These are phyloP conservation scores for Artibeus jamaicensis DNA, from an alignment of 2,797 vertebrate genomes.

Conservation along the genomic window DNA sequence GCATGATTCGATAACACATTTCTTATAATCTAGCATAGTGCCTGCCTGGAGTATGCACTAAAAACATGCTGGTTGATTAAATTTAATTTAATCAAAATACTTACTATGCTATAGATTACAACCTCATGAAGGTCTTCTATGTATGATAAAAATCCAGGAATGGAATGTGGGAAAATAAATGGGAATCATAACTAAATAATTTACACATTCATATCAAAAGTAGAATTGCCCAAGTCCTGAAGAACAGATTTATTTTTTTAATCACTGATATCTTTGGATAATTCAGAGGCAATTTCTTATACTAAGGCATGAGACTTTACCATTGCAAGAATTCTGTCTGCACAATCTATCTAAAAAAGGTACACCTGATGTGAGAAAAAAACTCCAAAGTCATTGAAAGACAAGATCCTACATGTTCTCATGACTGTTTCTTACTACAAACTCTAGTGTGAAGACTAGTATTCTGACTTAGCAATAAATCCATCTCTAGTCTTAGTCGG, in stretches of 20 bases:
- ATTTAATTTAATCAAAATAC: constrained; percentile 11
- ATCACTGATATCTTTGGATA: not conserved
- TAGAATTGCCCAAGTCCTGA: not conserved
- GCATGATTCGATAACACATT: not conserved
- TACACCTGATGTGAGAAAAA: not conserved
- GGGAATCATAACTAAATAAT: not conserved
- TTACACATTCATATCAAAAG: not conserved
- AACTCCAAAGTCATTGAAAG: not conserved
- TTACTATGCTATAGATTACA: not conserved
- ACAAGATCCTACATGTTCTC: not conserved
- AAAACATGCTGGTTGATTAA: not conserved
- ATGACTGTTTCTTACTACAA: not conserved
- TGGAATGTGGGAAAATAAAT: not conserved
- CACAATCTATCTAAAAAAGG: not conserved
- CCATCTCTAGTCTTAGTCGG: not conserved
- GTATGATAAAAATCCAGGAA: not conserved
- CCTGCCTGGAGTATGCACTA: not conserved
- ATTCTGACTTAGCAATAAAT: not conserved
- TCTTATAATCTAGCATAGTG: not conserved
- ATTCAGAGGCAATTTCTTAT: constrained; percentile 15
- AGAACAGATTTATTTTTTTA: not conserved
- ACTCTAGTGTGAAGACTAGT: not conserved
- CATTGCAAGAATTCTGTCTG: not conserved
- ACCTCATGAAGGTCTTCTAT: not conserved
- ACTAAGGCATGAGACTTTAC: not conserved